Base-by-base conservation (phyloP, 2,888 invertebrate genomes). In the Tyria jacobaeae region DNA sequence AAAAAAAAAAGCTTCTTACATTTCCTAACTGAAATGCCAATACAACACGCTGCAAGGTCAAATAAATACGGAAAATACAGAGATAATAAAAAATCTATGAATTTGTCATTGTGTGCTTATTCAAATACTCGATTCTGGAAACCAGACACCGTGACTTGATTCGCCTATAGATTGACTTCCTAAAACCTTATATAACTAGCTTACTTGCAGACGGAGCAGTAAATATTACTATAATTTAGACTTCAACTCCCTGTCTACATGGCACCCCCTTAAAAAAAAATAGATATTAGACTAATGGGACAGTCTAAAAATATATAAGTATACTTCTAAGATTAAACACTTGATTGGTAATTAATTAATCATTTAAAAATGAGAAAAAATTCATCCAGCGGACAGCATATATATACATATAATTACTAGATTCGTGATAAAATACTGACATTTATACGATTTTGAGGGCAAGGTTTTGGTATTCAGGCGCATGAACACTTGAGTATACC, bases 61-160 rank as follows among this genome's bases (percentile, higher is more conserved):
- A 5, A 34, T 37, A 25, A 53, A 37, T 15, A 9, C 25, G 37
- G 25, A 39, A 35, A 52, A 24, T 37, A 50, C 17, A 50, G 24
- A 31, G 27, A 27, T 52, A 35, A 15, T 14, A 37, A 24, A 25
- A 17, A 37, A 15, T 6, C 5, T 6, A 39, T n/a, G 9, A 53
- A 39, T 53, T 39, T 53, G 25, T 53, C 5, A 37, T 27, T 53
- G 24, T 39, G 5, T 25, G 37, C 7, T 9, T 39, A 27, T 39
- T 53, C 34, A 51, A 31, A 51, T 51, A 51, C 34, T 25, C n/a
- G 53, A 39, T 39, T 39, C 37, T 53, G 25, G 6, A n/a, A 53
- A n/a, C n/a, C 12, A 12, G 37, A 53, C n/a, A 53, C 15, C 39
- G 53, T 53, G 53, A 39, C 53, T 25, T 39, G 25, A 53, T 27